A percentile compares a stretch with the other conserved stretches of the same genome.
Evolutionary conservation across 2,113 vertebrate genomes (phyloP).

Genomic region (Brachionichthys hirsutus): DNA sequence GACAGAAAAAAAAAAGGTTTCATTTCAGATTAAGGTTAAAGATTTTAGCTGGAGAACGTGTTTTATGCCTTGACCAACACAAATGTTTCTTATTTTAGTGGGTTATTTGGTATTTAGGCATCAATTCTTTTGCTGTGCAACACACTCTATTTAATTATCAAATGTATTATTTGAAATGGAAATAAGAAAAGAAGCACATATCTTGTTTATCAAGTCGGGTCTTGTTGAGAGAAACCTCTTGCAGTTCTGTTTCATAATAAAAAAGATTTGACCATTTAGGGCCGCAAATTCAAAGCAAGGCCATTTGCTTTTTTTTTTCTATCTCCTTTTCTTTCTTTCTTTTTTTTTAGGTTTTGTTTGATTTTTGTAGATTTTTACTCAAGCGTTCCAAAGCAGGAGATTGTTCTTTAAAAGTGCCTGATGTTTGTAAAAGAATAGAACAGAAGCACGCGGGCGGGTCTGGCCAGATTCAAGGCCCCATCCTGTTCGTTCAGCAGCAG

Average conservation of each 20-base stretch:
- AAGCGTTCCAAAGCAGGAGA: constrained; percentile 7
- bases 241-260: constrained; percentile 9
- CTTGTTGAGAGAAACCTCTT: constrained; percentile 21
- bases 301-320: too few relatives aligned
- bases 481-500: constrained; percentile 31
- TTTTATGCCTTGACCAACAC: too few relatives aligned
- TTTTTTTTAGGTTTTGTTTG: too few relatives aligned
- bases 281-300: constrained; percentile 6
- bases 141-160: constrained; percentile 42
- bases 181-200: constrained; percentile 17
- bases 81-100: constrained; percentile 11
- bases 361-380: neutral
- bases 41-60: constrained; percentile 17
- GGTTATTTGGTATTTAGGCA: constrained; percentile 27
- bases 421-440: constrained; percentile 38
- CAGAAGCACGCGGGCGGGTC: constrained; percentile 37
- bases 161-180: constrained; percentile 29
- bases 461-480: constrained; percentile 44
- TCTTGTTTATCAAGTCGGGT: neutral
- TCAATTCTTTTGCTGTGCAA: constrained; percentile 35
- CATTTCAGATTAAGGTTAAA: constrained; percentile 17
- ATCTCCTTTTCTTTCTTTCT: too few relatives aligned
- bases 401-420: constrained; percentile 14
- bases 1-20: constrained; percentile 4
- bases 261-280: constrained; percentile 1